Evolutionary conservation across 1,140 invertebrate genomes (phyloP).

Genomic region (Homarus americanus): DNA sequence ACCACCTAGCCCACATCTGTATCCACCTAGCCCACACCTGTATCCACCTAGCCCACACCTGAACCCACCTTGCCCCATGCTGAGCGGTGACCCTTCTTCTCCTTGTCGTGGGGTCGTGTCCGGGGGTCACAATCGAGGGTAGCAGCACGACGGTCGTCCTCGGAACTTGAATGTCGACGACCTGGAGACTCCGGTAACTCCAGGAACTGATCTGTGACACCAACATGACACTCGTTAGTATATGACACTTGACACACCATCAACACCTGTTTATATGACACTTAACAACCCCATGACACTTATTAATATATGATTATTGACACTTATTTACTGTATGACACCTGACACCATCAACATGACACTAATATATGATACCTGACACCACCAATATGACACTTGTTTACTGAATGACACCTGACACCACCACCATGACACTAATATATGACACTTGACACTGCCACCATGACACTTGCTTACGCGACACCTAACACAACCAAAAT

Average conservation of each 20-base stretch:
- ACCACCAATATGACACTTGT: not conserved
- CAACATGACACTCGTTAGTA: conserved; percentile 30
- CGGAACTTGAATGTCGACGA: conserved; percentile 36
- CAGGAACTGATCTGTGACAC: conserved; percentile 28
- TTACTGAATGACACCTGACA: no score
- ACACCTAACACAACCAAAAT: no score
- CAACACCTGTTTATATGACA: no score
- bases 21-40: not conserved
- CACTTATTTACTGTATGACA: no score
- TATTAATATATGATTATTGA: no score
- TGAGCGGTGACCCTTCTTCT: conserved; percentile 55
- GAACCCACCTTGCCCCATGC: conserved; percentile 56
- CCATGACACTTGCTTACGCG: no score
- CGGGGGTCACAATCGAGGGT: conserved; percentile 20
- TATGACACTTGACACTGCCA: no score
- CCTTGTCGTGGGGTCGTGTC: conserved; percentile 43
- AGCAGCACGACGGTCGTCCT: conserved; percentile 34
- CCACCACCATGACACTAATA: no score
- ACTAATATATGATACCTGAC: not conserved
- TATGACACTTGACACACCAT: not conserved
- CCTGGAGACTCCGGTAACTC: conserved; percentile 29
- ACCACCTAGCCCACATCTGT: not conserved
- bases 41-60: not conserved
- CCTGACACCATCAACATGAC: no score
- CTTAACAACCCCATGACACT: not conserved